A percentile compares a stretch with the other conserved stretches of the same genome.
Evolutionary conservation across 2,888 invertebrate species (phyloP).

Genomic region (Protophormia terraenovae): DNA sequence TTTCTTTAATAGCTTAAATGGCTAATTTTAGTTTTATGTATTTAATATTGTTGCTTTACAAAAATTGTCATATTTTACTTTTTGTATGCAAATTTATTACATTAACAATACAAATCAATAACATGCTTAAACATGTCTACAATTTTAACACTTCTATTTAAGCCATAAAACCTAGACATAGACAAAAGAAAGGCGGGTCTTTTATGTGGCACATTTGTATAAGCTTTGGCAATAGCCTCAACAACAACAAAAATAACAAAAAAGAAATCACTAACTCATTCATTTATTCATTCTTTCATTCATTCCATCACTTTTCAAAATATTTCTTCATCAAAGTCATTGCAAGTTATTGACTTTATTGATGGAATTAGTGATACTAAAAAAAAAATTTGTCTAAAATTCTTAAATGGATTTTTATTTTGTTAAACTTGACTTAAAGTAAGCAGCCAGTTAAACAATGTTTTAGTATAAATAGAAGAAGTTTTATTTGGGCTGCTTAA

Average conservation of each 20-base stretch:
- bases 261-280: not conserved
- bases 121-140: conserved; percentile 61
- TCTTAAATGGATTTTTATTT: conserved; percentile 38
- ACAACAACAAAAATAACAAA: not conserved
- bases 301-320: conserved; percentile 23
- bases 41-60: not conserved
- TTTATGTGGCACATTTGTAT: conserved; percentile 48
- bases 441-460: not conserved
- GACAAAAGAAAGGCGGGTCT: conserved; percentile 49
- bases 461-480: conserved; percentile 2
- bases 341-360: conserved; percentile 63
- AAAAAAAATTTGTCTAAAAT: conserved; percentile 26
- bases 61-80: conserved; percentile 42
- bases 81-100: conserved; percentile 51
- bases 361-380: conserved; percentile 44
- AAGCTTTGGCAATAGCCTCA: conserved; percentile 22
- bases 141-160: conserved; percentile 64
- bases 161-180: conserved; percentile 18
- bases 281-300: conserved; percentile 30
- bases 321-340: conserved; percentile 62
- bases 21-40: conserved; percentile 25
- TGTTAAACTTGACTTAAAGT: conserved; percentile 1
- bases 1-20: not conserved
- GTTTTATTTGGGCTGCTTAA: conserved; percentile 27
- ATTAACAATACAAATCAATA: conserved; percentile 61